Conservation (phyloP, 2,797 vertebrate species). For the Sebastiscus tertius region DNA sequence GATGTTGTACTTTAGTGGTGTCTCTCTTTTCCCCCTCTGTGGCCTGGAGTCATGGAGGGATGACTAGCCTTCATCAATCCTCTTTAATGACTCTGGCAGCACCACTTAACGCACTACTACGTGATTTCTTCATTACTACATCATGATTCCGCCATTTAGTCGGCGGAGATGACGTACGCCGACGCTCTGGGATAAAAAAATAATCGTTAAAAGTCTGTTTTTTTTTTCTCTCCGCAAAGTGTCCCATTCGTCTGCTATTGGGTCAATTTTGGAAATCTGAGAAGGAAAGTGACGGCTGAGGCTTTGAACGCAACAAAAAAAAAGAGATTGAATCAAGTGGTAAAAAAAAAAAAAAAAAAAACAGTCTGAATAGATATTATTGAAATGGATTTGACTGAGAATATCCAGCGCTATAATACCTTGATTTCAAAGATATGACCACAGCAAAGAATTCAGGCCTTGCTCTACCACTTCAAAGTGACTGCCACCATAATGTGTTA, state of each 20-base stretch:
- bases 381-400: background rate
- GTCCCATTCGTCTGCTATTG: constrained; percentile 13
- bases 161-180: background rate
- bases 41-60: constrained; percentile 68
- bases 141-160: constrained; percentile 64
- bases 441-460: background rate
- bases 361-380: background rate
- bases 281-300: background rate
- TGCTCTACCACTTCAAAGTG: background rate
- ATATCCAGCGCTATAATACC: background rate
- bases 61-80: constrained; percentile 76
- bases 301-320: background rate
- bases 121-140: constrained; percentile 71
- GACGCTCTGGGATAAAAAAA: constrained; percentile 31
- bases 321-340: background rate
- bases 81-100: constrained; percentile 73
- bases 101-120: constrained; percentile 65
- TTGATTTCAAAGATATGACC: background rate
- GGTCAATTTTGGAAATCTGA: constrained; percentile 29
- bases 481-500: background rate
- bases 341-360: too few species aligned
- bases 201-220: constrained; percentile 15
- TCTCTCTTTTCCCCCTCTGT: constrained; percentile 51
- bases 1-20: constrained; percentile 54
- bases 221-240: background rate